These are phyloP conservation scores for Emys orbicularis DNA, from an alignment of 2,797 vertebrate species.

Conservation along the genomic window DNA sequence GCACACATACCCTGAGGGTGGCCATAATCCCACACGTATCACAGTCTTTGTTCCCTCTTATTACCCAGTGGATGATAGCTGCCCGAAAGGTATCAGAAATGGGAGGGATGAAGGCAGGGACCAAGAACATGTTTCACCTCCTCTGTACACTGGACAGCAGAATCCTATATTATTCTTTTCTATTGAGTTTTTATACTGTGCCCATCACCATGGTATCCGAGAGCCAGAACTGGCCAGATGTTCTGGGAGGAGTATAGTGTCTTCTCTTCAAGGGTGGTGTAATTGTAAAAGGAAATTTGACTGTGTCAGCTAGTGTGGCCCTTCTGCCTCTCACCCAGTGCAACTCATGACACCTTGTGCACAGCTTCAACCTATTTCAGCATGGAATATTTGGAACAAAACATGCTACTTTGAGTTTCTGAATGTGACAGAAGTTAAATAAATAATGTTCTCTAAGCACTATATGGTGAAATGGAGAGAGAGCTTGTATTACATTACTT, in stretches of 20 bases:
- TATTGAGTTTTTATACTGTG: background rate
- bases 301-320: background rate
- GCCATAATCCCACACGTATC: background rate
- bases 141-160: background rate
- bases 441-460: constrained; percentile 28
- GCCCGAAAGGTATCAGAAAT: background rate
- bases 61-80: background rate
- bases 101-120: background rate
- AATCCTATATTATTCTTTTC: background rate
- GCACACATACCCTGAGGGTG: background rate
- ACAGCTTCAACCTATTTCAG: background rate
- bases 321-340: background rate
- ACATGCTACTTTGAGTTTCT: background rate
- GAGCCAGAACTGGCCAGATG: background rate
- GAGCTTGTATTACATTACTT: constrained; percentile 46
- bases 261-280: accelerated
- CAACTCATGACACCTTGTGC: background rate
- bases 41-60: background rate
- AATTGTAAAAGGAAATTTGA: background rate
- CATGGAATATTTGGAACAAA: constrained; percentile 7
- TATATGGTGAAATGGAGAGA: constrained; percentile 39
- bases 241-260: background rate
- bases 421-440: constrained; percentile 28
- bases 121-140: background rate
- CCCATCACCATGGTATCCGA: background rate